These are phyloP conservation scores for Clarias batrachus DNA, from an alignment of 2,113 vertebrate species.

Conservation along the genomic window DNA sequence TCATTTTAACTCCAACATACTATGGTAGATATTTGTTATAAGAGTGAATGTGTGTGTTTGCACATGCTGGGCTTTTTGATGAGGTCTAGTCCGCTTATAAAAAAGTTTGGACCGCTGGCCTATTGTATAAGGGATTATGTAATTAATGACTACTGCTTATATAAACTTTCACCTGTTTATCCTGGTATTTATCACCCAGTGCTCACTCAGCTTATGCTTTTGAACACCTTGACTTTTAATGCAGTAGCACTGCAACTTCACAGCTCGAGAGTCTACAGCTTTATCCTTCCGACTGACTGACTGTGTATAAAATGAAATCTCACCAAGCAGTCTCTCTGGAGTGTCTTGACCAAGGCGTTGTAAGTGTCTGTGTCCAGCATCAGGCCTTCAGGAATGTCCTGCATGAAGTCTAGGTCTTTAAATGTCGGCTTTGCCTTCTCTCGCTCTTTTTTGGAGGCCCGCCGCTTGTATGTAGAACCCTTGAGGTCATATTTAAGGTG, in stretches of 20 bases:
- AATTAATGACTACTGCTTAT: not conserved
- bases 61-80: too few species aligned
- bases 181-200: not conserved
- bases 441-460: slow-evolving; percentile 93
- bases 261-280: not conserved
- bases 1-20: too few species aligned
- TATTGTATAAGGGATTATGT: not conserved
- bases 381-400: slow-evolving; percentile 88
- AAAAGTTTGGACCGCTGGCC: not conserved
- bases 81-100: not conserved
- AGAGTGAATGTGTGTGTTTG: too few species aligned
- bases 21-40: too few species aligned
- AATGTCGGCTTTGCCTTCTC: slow-evolving; percentile 91
- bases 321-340: slow-evolving; percentile 97
- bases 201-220: not conserved
- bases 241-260: not conserved
- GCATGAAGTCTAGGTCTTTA: slow-evolving; percentile 98
- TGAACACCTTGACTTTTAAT: not conserved
- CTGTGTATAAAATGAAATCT: slow-evolving; percentile 52
- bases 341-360: slow-evolving; percentile 87
- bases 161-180: not conserved
- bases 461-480: slow-evolving; percentile 95
- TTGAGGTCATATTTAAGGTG: slow-evolving; percentile 97
- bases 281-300: not conserved
- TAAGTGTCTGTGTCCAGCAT: slow-evolving; percentile 92